Evolutionary conservation across 1,140 invertebrate species (phyloP), one percentile per base, ranked within the genome.

Genomic region (Neodiprion virginianus): DNA sequence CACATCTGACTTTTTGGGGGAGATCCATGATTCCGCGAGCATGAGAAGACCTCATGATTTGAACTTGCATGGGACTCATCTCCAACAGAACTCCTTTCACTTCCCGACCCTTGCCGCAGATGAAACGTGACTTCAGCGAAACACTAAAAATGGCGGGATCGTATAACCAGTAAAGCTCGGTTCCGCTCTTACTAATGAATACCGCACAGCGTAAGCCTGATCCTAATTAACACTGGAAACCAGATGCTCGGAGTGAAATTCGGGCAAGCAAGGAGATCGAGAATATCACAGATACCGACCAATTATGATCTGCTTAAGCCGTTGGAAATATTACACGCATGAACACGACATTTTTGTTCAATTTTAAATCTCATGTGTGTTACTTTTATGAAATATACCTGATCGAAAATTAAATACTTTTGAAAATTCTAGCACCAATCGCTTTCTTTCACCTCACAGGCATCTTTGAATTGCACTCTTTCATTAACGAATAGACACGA

Each of bases 1-100:
- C 28, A 40, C 17, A 21, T 21, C 28, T 40, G 28, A 40, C 28
- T 17, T 61, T 61, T 61, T 61, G 53, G 53, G n/a, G 11, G 11
- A 61, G 11, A 8, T 61, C 53, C 53, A 61, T 14, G n/a, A 17
- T 7, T 61, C 8, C 8, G 11, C 53, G 53, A 67, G 50, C 28
- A 73, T 77, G 68, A 73, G 75, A 77, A 70, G 76, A 79, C 78
- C 78, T 50, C 72, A 47, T 78, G 76, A 79, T 76, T 79, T 79
- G 78, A 79, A 79, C 78, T 79, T 79, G 74, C 66, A 50, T 67
- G 73, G 21, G 17, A 72, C 53, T 61, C 53, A 14, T 61, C 53
- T 17, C 53, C 53, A 3, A 14, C 53, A 14, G 28, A 40, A 40
- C 28, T 40, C 28, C 28, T 40, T 40, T 40, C 28, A 40, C 28